These are phyloP conservation scores for Eumaeus atala DNA, from an alignment of 1,140 invertebrate species.

Conservation along the genomic window DNA sequence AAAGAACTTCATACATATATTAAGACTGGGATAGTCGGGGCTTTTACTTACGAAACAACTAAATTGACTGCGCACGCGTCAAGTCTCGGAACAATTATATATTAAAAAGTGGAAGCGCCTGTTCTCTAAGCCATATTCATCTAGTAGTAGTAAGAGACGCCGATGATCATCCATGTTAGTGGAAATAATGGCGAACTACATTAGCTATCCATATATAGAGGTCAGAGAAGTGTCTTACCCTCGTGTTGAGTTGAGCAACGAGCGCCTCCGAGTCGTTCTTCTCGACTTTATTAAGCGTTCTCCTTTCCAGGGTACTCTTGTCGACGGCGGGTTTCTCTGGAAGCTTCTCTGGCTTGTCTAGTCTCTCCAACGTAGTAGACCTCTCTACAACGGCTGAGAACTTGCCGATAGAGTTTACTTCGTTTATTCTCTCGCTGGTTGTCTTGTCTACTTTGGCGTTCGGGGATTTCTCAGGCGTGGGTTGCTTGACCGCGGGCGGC, in stretches of 20 bases:
- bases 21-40: no score
- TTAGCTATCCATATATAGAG: no score
- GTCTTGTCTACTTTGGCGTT: conserved; percentile 11
- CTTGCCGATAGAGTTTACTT: conserved; percentile 31
- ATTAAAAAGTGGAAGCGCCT: no score
- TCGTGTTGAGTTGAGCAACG: conserved; percentile 59
- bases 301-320: conserved; percentile 45
- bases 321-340: conserved; percentile 19
- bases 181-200: no score
- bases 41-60: no score
- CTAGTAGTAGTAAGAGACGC: no score
- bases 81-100: no score
- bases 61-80: no score
- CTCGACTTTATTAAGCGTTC: conserved; percentile 27
- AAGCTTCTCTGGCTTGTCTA: conserved; percentile 18
- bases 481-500: conserved; percentile 28
- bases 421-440: conserved; percentile 13
- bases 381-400: conserved; percentile 30
- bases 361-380: conserved; percentile 24
- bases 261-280: conserved; percentile 41
- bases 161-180: no score
- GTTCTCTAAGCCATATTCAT: no score
- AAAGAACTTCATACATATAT: no score
- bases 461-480: conserved; percentile 29
- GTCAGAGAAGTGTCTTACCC: conserved; percentile 36